A percentile compares a stretch with the other conserved stretches of the same genome.
phyloP scores from a whole-genome alignment of 1,140 invertebrate genomes.

The Nylanderia fulva region DNA sequence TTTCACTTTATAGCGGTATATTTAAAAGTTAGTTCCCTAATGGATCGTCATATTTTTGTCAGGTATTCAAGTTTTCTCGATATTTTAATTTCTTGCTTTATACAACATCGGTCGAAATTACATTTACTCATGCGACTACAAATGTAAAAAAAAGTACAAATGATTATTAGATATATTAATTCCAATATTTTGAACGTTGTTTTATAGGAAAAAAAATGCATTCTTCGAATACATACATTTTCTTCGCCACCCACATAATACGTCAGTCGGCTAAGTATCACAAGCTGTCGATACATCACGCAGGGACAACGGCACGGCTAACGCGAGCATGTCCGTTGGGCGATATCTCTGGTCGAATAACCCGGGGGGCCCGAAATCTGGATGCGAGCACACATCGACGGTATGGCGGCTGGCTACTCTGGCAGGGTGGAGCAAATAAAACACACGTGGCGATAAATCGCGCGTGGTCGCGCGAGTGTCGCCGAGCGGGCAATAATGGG shows the following conservation, averaged over 20 bases:
- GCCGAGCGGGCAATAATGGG: conserved; percentile 77
- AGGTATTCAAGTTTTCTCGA: too few species aligned
- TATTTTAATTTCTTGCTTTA: too few species aligned
- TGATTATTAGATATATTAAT: not conserved
- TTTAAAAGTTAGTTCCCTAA: not conserved
- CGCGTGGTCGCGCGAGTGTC: conserved; percentile 71
- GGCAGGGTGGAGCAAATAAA: conserved; percentile 76
- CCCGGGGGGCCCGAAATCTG: conserved; percentile 50
- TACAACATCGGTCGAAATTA: not conserved
- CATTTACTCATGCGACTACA: not conserved
- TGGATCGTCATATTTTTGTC: not conserved
- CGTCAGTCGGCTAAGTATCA: conserved; percentile 46
- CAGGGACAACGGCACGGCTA: conserved; percentile 50
- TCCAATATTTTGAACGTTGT: not conserved
- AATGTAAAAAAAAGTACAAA: not conserved
- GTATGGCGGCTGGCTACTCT: conserved; percentile 60
- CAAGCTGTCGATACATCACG: conserved; percentile 60
- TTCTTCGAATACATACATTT: not conserved
- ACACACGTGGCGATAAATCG: conserved; percentile 79
- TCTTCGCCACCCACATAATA: conserved; percentile 16
- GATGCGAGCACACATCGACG: conserved; percentile 49
- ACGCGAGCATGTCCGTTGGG: conserved; percentile 44
- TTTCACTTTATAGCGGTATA: too few species aligned
- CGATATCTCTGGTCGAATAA: conserved; percentile 60
- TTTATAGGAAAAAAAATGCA: not conserved